These are phyloP conservation scores for Pseudopipra pipra DNA, from an alignment of 2,113 vertebrate genomes.

Conservation along the genomic window DNA sequence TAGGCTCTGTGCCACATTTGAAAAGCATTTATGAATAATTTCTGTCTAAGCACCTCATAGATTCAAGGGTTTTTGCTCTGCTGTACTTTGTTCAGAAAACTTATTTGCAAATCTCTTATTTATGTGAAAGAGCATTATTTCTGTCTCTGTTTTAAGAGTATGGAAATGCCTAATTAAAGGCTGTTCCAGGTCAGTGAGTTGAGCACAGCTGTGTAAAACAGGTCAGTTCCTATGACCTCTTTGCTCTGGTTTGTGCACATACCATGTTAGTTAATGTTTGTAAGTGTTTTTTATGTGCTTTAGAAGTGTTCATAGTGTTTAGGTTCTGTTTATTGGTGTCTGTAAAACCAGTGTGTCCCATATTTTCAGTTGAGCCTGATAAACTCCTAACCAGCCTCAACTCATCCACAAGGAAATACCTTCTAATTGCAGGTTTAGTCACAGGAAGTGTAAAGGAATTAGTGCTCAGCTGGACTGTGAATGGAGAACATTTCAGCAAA, in stretches of 20 bases:
- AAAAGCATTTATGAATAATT: not conserved
- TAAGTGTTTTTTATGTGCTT: not conserved
- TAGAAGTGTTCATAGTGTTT: not conserved
- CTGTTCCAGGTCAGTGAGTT: slow-evolving; percentile 9
- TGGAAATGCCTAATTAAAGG: slow-evolving; percentile 33
- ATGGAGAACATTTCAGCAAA: not conserved
- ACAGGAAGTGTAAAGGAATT: not conserved
- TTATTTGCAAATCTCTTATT: not conserved
- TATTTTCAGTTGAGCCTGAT: not conserved
- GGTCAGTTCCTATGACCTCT: slow-evolving; percentile 14
- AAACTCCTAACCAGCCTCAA: not conserved
- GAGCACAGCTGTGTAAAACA: slow-evolving; percentile 10
- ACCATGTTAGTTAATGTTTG: not conserved
- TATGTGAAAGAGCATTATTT: not conserved
- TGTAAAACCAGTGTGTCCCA: not conserved
- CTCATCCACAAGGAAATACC: not conserved
- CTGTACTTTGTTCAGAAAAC: not conserved
- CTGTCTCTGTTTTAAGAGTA: not conserved
- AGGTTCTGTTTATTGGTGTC: not conserved
- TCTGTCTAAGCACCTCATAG: not conserved
- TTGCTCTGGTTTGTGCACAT: not conserved
- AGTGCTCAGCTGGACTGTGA: not conserved
- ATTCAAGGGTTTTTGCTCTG: not conserved
- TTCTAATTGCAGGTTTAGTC: not conserved
- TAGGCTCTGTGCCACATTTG: not conserved